Base-by-base conservation (phyloP, 2,888 invertebrate genomes). In the Pteria penguin region DNA sequence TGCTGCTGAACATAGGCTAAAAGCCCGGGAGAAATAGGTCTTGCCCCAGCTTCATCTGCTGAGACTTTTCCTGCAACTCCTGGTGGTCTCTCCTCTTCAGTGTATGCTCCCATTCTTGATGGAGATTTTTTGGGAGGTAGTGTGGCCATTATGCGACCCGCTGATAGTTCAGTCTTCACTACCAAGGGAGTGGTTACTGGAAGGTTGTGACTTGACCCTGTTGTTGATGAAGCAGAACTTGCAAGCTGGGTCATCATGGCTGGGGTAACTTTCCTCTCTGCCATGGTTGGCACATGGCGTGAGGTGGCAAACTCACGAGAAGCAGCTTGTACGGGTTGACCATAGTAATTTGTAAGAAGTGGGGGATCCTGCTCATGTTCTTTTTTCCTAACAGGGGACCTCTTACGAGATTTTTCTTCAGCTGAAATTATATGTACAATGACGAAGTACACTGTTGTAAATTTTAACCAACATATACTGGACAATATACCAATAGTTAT, bases 111-210 rank as follows among this genome's bases (percentile, higher is more conserved):
- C 36, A 75, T 62, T 68, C 83, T 78, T 18, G 83, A 83, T 29
- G 84, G 84, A 8, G 84, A 84, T 80, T 83, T 83, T 73, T 84
- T 82, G 32, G 83, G 81, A 55, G 83, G 82, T 26, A 84, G 22
- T 14, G 78, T 81, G 27, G 75, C 78, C 32, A 65, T 36, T 45
- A 32, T 18, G 26, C 65, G 11, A 60, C 22, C 60, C 27, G 0
- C 14, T 27, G 22, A 29, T 27, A 29, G 60, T 27, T 22, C 60
- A 8, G 26, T 27, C 27, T 22, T 24, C 27, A 27, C 26, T 60
- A 29, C 4, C 27, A 27, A 29, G 24, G 27, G 60, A 27, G 22
- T 8, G 0, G 26, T 27, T 27, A 27, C 57, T 57, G n/a, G 36
- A 26, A 27, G 18, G 57, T 45, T 8, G 8, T 45, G 45, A 18